These are phyloP conservation scores for Lagenorhynchus albirostris DNA, from an alignment of 2,113 vertebrate species.

Conservation along the genomic window DNA sequence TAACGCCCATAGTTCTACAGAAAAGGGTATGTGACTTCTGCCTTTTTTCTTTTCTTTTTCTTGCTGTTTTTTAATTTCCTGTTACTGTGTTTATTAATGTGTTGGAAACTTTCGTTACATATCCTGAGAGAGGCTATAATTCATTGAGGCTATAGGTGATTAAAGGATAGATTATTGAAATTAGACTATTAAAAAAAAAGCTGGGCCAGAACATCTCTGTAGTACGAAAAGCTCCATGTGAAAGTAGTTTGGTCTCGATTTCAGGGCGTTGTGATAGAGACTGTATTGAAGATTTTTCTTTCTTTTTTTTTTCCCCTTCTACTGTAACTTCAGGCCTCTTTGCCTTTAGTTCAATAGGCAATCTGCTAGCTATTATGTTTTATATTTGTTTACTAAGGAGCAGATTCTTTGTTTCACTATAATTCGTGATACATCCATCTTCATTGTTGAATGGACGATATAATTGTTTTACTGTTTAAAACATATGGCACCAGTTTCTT, in stretches of 20 bases:
- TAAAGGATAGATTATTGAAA: conserved; percentile 14
- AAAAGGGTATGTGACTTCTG: conserved; percentile 88
- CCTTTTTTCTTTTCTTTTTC: not conserved
- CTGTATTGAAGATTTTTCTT: not conserved
- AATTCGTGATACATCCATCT: conserved; percentile 28
- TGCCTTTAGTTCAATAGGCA: conserved; percentile 40
- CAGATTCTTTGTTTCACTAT: conserved; percentile 45
- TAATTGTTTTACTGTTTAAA: conserved; percentile 41
- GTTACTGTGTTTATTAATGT: not conserved
- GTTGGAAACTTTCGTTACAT: not conserved
- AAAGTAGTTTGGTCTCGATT: conserved; percentile 19
- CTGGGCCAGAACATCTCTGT: not conserved
- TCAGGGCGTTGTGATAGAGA: conserved; percentile 31
- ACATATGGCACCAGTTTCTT: conserved; percentile 33
- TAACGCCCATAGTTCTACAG: conserved; percentile 91
- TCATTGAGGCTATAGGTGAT: conserved; percentile 5
- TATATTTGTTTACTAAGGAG: conserved; percentile 33
- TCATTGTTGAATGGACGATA: conserved; percentile 15
- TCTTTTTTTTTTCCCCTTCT: not conserved
- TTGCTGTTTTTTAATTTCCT: not conserved
- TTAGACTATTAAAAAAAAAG: not conserved
- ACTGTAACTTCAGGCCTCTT: conserved; percentile 27
- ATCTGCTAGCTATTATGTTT: conserved; percentile 36
- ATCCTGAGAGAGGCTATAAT: not conserved
- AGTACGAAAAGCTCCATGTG: not conserved